These are phyloP conservation scores for Prolemur simus DNA, from an alignment of 2,113 vertebrate species.

Conservation along the genomic window DNA sequence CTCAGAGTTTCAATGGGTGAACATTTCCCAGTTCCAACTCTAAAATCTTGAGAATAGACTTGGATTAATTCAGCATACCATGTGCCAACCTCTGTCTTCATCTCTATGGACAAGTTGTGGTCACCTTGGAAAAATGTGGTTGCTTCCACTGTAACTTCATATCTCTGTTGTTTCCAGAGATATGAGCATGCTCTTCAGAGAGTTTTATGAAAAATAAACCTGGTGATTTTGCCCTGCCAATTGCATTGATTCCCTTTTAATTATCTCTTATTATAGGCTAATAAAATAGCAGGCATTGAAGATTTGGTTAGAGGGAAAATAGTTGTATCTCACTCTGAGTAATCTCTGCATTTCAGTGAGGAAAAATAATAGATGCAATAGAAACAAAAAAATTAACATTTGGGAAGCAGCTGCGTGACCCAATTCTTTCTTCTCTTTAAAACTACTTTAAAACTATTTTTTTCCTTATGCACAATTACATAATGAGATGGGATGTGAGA, in stretches of 20 bases:
- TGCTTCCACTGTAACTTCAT: not conserved
- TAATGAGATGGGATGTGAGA: conserved; percentile 18
- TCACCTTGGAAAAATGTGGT: conserved; percentile 1
- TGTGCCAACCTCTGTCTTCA: not conserved
- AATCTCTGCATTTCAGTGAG: conserved; percentile 5
- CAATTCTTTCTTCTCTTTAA: conserved; percentile 41
- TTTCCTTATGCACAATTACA: conserved; percentile 46
- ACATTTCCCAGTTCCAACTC: not conserved
- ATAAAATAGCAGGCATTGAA: conserved; percentile 46
- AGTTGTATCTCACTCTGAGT: conserved; percentile 15
- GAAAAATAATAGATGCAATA: conserved; percentile 35
- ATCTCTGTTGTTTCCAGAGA: too few relatives aligned
- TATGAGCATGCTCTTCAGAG: not conserved
- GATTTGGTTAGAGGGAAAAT: not conserved
- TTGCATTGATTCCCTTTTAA: not conserved
- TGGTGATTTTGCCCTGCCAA: not conserved
- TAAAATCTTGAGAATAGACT: conserved; percentile 30
- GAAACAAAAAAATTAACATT: conserved; percentile 28
- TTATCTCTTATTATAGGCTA: conserved; percentile 3
- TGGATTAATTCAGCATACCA: not conserved
- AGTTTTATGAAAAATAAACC: not conserved
- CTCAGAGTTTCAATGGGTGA: not conserved
- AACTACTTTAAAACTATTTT: conserved; percentile 43
- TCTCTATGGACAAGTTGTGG: not conserved
- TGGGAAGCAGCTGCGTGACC: conserved; percentile 39